Evolutionary conservation across 2,113 vertebrate genomes (phyloP), one percentile per base, ranked within the genome.

Genomic region (Tragelaphus imberbis): DNA sequence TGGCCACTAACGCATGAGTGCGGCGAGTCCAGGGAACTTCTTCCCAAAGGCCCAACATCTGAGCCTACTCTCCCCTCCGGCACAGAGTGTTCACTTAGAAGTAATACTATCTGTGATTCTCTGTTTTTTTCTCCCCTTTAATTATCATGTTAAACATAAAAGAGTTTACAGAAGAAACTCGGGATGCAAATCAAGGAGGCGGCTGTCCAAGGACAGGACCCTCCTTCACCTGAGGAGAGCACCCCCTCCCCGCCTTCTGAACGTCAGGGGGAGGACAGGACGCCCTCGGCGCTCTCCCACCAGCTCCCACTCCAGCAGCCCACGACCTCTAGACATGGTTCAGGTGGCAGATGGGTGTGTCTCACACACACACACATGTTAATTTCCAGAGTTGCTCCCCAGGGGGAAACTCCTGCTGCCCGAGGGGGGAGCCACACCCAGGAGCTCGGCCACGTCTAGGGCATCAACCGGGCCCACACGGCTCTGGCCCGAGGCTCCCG

Each of bases 401-500:
- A 92, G 36, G 1, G 92, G 30, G 7, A 71, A 89, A 55, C 25
- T 95, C 63, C 95, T 91, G 90, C 88, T 28, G 3, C 84, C 68
- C 0, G 87, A 4, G 28, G 95, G 87, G 25, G 79, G 94, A 1
- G 63, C 95, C 15, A 30, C 84, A 0, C 96, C 91, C 36, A 97
- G 79, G 21, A 97, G 92, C 49, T 96, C 16, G 3, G 97, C 87
- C 84, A 97, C 0, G 1, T 90, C 87, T 75, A 95, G 56, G 0
- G 92, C 59, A 15, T 71, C 55, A 0, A 96, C 44, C 0, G 90
- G 21, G 25, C 49, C 96, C 71, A 28, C 4, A 4, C 5, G 1
- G 0, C 58, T 36, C 58, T 23, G 21, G 0, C 28, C 49, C 0
- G 47, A 1, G 10, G 44, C 53, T 21, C 61, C 84, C 0, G 89